Base-by-base conservation (phyloP, 2,113 vertebrate species). In the Tautogolabrus adspersus region DNA sequence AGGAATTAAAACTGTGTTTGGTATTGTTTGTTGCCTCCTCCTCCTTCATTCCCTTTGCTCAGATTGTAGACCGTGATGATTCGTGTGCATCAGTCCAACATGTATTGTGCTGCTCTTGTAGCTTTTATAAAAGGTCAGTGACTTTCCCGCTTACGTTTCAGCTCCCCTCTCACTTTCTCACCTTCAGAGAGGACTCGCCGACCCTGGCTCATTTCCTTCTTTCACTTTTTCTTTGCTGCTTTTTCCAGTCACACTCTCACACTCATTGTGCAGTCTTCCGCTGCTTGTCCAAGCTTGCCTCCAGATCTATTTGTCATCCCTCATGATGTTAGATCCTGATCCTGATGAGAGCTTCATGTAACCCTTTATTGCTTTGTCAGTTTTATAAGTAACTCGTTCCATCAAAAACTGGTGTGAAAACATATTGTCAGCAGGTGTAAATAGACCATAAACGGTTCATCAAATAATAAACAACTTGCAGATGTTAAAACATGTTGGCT, bases 61-160 rank as follows among this genome's bases (percentile, higher is more conserved):
- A 34, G 30, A 6, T 2, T 6, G 30, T 34, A 6, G 6, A 34
- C 30, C 30, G 30, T 46, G 44, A 42, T 9, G 11, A 42, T 42
- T 42, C 6, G 1, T 42, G 40, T 42, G 11, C 3, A 10, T 42
- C 59, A 74, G 12, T 52, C 74, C 54, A 54, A 64, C 46, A 44
- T 23, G 65, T 66, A 65, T 49, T 30, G 77, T 49, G 47, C 55
- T 2, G 9, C 13, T 59, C 70, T 60, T n/a, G 18, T 15, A 66
- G n/a, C 61, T 23, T 62, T 87, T 74, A 7, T 10, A 30, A 83
- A 91, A 92, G 88, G 84, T 90, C 90, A 89, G 44, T 85, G 87
- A 81, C 62, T 88, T 85, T 88, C 57, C 42, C 22, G 0, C 62
- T 56, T 62, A 40, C 5, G 18, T 55, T 58, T 66, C 67, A 13